Evolutionary conservation across 2,888 invertebrate genomes (phyloP), one percentile per base, ranked within the genome.

Genomic region (Apeira syringaria): DNA sequence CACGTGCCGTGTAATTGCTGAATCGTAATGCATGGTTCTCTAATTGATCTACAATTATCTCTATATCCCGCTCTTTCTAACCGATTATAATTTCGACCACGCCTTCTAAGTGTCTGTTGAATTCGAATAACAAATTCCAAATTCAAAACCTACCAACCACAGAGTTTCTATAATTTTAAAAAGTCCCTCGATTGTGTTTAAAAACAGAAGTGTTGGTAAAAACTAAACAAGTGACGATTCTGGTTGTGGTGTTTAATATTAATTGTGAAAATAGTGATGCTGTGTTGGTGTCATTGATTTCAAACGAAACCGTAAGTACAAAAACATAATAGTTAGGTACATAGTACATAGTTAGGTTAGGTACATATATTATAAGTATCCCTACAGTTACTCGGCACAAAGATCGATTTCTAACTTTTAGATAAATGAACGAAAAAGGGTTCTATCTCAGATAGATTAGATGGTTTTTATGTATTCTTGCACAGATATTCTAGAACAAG

Each of bases 231-330:
- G 63, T 68, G 74, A 79, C 81, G 49, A 56, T 70, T 61, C 45
- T 32, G 39, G 60, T 58, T 62, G 67, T 77, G 71, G 72, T 73
- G 66, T 59, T 56, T 39, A 53, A 59, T 61, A 59, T 50, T n/a
- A 55, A 59, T 69, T 74, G 82, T 85, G 80, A 54, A 58, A 68
- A 50, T 68, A 83, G 87, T 88, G 87, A 88, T 87, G 86, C 80
- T 79, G 78, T 76, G 75, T 59, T 33, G 46, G 55, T 45, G 53
- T 40, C 59, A 71, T 72, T 83, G 72, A 81, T 71, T 68, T 53
- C 42, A 46, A 36, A 45, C 51, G 43, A 55, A 56, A 73, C 86
- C 87, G 88, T 88, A 69, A 87, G 88, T 88, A 66, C 44, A 10
- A 47, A 38, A 25, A 43, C 47, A n/a, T n/a, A n/a, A n/a, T n/a